A percentile compares a stretch with the other conserved stretches of the same genome.
phyloP scores from a whole-genome alignment of 2,113 vertebrate species.

The Bettongia penicillata region DNA sequence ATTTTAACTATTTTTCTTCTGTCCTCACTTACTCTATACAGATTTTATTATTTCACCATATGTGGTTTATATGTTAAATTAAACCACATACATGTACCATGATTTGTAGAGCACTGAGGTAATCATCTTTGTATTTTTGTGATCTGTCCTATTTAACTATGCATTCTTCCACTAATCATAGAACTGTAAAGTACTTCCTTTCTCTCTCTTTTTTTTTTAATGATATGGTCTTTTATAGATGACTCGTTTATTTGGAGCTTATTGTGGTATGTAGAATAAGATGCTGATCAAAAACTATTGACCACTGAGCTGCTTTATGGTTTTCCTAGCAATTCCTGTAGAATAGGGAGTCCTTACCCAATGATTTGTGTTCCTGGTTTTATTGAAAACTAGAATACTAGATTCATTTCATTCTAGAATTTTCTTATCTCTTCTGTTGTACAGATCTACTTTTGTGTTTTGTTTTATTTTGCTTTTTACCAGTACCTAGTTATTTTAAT shows the following conservation, averaged over 20 bases:
- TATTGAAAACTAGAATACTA: background rate
- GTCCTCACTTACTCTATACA: background rate
- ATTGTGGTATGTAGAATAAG: background rate
- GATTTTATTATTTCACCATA: background rate
- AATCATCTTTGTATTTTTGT: background rate
- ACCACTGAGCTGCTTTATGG: background rate
- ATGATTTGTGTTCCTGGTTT: background rate
- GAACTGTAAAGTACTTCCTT: background rate
- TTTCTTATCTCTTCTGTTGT: background rate
- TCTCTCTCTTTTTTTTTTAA: background rate
- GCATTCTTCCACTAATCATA: background rate
- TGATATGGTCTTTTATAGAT: background rate
- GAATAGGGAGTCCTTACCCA: background rate
- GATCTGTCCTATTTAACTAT: background rate
- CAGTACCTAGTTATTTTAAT: background rate
- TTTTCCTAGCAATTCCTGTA: background rate
- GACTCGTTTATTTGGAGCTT: background rate
- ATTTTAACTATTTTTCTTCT: background rate
- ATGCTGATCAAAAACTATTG: background rate
- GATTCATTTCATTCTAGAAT: background rate
- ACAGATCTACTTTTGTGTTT: background rate
- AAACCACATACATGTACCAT: background rate
- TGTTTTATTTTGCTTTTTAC: background rate
- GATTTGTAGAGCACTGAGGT: no score
- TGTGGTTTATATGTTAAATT: background rate